phyloP scores from a whole-genome alignment of 1,140 invertebrate species.

The Rhagoletis zephyria region DNA sequence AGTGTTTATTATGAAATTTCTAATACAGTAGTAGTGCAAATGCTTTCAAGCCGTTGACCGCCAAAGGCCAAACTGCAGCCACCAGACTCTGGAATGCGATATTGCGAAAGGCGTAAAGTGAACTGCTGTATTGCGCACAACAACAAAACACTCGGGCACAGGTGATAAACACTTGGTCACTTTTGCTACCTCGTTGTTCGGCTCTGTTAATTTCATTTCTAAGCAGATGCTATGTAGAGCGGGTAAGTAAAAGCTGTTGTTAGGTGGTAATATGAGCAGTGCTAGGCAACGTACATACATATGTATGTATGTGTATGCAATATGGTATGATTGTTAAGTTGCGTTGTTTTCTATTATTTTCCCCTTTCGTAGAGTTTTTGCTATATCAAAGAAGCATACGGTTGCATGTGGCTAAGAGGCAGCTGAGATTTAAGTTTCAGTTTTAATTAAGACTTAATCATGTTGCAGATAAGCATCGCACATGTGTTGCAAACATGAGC shows the following conservation, averaged over 20 bases:
- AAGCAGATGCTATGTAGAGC: neutral
- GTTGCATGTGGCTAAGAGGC: slow-evolving; percentile 6
- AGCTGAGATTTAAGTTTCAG: slow-evolving; percentile 38
- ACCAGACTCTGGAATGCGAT: no score
- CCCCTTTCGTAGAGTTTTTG: neutral
- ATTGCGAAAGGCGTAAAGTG: neutral
- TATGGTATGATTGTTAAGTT: neutral
- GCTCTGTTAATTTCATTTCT: neutral
- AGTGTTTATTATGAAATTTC: no score
- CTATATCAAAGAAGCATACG: neutral
- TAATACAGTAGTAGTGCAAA: no score
- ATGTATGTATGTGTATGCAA: neutral
- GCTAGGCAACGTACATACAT: no score
- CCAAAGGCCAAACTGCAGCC: neutral
- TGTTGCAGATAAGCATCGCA: slow-evolving; percentile 49
- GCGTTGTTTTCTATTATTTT: neutral
- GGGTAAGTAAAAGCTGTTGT: neutral
- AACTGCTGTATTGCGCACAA: neutral
- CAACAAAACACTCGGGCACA: neutral
- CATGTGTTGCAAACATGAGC: slow-evolving; percentile 43
- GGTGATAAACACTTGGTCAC: slow-evolving; percentile 14
- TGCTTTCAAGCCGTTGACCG: neutral
- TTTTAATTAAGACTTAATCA: slow-evolving; percentile 51
- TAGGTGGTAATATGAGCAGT: slow-evolving; percentile 17
- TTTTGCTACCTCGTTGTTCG: neutral